Conservation (phyloP, 2,113 vertebrate species). For the Nothoprocta pentlandii region DNA sequence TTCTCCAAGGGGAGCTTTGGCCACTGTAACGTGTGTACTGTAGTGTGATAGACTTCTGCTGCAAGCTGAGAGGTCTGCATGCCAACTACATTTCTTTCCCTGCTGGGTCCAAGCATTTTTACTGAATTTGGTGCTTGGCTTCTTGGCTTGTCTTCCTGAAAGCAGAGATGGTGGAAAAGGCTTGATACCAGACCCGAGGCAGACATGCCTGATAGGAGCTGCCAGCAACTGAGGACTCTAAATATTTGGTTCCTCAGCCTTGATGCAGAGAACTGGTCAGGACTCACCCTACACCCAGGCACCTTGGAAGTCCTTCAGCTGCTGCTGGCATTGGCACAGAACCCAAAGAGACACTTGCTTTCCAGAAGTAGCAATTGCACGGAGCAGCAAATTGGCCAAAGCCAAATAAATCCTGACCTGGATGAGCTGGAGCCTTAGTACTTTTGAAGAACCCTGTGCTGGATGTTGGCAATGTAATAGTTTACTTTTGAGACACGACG, state of each 20-base stretch:
- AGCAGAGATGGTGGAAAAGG: not conserved
- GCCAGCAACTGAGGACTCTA: not conserved
- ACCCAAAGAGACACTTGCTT: not conserved
- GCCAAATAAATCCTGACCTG: not conserved
- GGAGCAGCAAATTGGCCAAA: not conserved
- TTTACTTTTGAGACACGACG: not conserved
- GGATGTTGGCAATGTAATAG: not conserved
- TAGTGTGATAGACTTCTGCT: not conserved
- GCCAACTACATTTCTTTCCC: not conserved
- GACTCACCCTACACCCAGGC: not conserved
- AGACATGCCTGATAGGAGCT: not conserved
- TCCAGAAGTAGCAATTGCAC: not conserved
- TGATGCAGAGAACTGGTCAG: not conserved
- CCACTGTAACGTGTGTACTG: rapidly evolving
- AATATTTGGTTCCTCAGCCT: not conserved
- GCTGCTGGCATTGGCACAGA: not conserved
- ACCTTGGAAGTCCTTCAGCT: rapidly evolving
- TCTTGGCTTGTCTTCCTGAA: not conserved
- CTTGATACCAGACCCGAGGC: not conserved
- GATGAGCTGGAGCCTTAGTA: not conserved
- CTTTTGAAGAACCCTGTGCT: not conserved
- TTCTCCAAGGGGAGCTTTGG: not conserved
- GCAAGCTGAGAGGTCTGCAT: rapidly evolving
- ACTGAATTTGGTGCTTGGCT: not conserved
- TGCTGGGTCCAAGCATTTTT: not conserved